Base-by-base conservation (phyloP, 2,113 vertebrate genomes). In the Rana temporaria region DNA sequence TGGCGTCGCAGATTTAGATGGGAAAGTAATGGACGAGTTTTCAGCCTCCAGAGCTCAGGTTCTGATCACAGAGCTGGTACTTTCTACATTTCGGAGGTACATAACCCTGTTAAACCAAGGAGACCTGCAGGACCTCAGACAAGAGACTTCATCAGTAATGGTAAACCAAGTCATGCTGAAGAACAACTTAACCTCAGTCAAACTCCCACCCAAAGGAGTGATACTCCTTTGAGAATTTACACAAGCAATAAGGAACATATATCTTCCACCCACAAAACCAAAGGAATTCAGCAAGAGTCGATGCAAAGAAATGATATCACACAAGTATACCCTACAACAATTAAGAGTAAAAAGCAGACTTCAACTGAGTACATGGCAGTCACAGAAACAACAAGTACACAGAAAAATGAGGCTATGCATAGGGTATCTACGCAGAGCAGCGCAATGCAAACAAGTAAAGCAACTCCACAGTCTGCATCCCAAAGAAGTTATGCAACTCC, bases 21-120 rank as follows among this genome's bases (percentile, higher is more conserved):
- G 92, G 87, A 92, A 82, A 93, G 88, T 69, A 90, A 91, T 86
- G 90, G 93, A 0, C 88, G 87, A 52, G 79, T 88, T 53, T 90
- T 85, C 85, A 92, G 90, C 75, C 85, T 95, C n/a, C 84, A 91
- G 78, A 94, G 91, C 87, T 91, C 91, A 4, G 92, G 90, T 16
- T 85, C 90, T 19, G 89, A 89, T 6, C 93, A 92, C 59, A 90
- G 86, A 19, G 56, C 86, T 22, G 78, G 78, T 9, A 70, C 53
- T 22, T 79, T 79, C 78, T 60, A 70, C 53, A 79, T 89, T 88
- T 0, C 81, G 77, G 9, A 2, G 85, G 1, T 12, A 6, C 26
- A 5, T 6, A 42, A 59, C 53, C 78, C 16, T 68, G 77, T 6
- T 57, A 16, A 30, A 4, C 65, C 66, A 20, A 68, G n/a, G 16